Evolutionary conservation across 2,113 vertebrate species (phyloP), one percentile per base, ranked within the genome.

Genomic region (Rhinolophus sinicus): DNA sequence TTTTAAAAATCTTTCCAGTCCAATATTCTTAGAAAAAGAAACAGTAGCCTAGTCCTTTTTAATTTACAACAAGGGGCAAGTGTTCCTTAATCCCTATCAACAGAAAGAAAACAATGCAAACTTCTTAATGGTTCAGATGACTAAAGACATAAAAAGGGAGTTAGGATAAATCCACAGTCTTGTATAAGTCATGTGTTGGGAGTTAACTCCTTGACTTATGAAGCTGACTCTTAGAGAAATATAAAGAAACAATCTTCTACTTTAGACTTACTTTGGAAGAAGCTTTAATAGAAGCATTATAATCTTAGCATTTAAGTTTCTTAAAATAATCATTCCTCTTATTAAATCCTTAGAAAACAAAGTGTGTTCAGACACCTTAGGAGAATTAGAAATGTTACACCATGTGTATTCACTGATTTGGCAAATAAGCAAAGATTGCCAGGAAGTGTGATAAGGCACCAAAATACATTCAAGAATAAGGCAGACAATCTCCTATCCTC

Each of bases 21-120:
- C 62, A 72, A 84, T 69, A 87, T 26, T 91, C 81, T 78, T 96
- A 69, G 58, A 96, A 97, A 22, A 60, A 47, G 58, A 88, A 3
- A 3, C 70, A 95, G 56, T 1, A 33, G 47, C 33, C 70, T 10
- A 95, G 2, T 38, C 44, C 67, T 44, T 89, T 18, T 3, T 54
- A 35, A 97, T n/a, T 60, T 84, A 88, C 58, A 84, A 15, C 67
- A 85, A 72, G 86, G 21, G 33, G 22, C 65, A 73, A 64, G n/a
- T 81, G 40, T 70, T 56, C 65, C 40, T 92, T 77, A 58, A 35
- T 4, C 33, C 30, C 26, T 44, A 44, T 9, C 16, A 91, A n/a
- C 3, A 78, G 54, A 87, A 73, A 83, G 60, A 62, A 85, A 93
- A 35, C 16, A 86, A 75, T 14, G 21, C 22, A 84, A 72, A 58